Conservation (phyloP, 1,140 invertebrate species). For the Caenorhabditis briggsae region DNA sequence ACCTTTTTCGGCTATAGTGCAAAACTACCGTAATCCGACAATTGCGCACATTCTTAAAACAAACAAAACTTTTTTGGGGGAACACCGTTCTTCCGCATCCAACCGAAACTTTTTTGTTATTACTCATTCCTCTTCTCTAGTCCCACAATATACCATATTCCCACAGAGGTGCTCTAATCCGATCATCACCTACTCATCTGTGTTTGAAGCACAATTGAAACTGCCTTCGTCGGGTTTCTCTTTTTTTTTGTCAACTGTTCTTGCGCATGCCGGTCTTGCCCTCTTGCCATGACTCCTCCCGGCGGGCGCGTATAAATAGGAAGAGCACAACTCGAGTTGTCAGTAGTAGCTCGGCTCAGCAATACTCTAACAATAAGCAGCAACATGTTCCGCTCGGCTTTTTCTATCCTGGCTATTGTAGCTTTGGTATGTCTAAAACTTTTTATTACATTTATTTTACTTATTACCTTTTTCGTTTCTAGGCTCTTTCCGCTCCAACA, state of each 20-base stretch:
- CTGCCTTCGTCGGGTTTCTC: constrained; percentile 15
- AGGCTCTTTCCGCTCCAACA: constrained; percentile 52
- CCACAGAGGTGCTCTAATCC: constrained; percentile 38
- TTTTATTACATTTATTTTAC: neutral
- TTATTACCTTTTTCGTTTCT: neutral
- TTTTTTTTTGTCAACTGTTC: constrained; percentile 40
- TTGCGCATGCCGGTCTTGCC: constrained; percentile 54
- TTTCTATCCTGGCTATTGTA: constrained; percentile 41
- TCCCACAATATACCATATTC: constrained; percentile 12
- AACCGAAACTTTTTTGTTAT: neutral
- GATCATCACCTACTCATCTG: constrained; percentile 48
- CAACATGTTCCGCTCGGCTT: constrained; percentile 57
- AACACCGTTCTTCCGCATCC: no score
- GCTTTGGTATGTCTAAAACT: constrained; percentile 43
- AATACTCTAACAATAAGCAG: constrained; percentile 44
- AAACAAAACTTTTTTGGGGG: neutral
- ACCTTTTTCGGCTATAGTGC: no score
- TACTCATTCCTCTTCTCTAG: neutral
- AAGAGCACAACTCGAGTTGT: constrained; percentile 42
- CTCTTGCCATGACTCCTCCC: constrained; percentile 53
- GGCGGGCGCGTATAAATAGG: constrained; percentile 47
- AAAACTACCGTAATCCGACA: neutral
- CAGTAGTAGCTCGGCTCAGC: constrained; percentile 44
- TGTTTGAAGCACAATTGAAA: constrained; percentile 51
- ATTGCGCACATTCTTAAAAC: no score